Percentiles rank a stretch among this genome's conserved stretches.
Conservation (phyloP, 2,888 invertebrate genomes). For the Acrobeloides nanus region DNA sequence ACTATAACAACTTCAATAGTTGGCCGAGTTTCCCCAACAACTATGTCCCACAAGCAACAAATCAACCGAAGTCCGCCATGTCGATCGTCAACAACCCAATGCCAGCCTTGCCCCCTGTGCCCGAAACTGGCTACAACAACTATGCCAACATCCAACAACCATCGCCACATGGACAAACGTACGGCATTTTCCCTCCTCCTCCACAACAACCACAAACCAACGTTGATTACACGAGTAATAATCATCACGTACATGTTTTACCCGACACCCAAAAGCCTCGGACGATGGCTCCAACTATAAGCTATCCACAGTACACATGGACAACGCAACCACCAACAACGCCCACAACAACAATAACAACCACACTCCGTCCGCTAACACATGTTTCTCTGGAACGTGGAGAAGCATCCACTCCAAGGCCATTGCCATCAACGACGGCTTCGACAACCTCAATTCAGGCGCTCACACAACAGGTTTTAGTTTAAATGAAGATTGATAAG, state of each 20-base stretch:
- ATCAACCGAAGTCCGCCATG: too few relatives aligned
- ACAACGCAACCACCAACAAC: conserved; percentile 17
- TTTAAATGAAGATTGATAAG: too few relatives aligned
- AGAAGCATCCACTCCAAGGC: conserved; percentile 3
- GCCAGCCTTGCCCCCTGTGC: too few relatives aligned
- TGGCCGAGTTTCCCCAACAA: too few relatives aligned
- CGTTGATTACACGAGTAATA: not conserved
- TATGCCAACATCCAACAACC: too few relatives aligned
- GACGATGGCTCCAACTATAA: conserved; percentile 11
- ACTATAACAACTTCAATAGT: too few relatives aligned
- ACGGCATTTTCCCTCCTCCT: too few relatives aligned
- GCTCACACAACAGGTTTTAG: conserved; percentile 44
- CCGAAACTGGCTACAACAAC: not conserved
- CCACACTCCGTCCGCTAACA: not conserved
- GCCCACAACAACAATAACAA: conserved; percentile 7
- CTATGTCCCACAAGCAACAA: too few relatives aligned
- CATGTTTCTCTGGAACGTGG: conserved; percentile 1
- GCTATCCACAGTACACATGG: conserved; percentile 15
- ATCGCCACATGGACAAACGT: too few relatives aligned
- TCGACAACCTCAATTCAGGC: conserved; percentile 41
- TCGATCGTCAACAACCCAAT: too few relatives aligned
- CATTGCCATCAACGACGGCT: conserved; percentile 5
- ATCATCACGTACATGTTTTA: not conserved
- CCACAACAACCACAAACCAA: conserved; percentile 2
- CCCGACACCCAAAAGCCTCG: conserved; percentile 8